Evolutionary conservation across 2,113 vertebrate species (phyloP), one percentile per base, ranked within the genome.

Genomic region (Tragelaphus imberbis): DNA sequence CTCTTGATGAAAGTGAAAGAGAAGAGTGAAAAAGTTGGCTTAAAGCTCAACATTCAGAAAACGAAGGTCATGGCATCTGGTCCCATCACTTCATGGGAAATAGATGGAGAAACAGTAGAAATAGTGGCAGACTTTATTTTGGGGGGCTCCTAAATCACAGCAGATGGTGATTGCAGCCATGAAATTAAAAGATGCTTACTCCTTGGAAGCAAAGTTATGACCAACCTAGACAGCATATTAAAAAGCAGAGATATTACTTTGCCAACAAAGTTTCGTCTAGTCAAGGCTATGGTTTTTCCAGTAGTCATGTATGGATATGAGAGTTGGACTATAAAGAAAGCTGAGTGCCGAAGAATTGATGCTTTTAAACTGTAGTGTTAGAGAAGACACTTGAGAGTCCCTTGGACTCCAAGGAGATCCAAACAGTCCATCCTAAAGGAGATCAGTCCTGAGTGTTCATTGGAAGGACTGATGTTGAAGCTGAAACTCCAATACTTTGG

Each of bases 201-300:
- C 33, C 33, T 68, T 68, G 63, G 33, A 68, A n/a, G 8, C 0
- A 68, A n/a, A 68, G 16, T 68, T 19, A n/a, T 19, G 63, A 19
- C 33, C 33, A n/a, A 19, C 16, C 16, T 68, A n/a, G 63, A 68
- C 0, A 68, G 63, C 63, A 68, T 68, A 33, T n/a, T n/a, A 5
- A n/a, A 68, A 68, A 68, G 63, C 33, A 68, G 33, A 63, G 61
- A n/a, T 33, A 68, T 68, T 19, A 68, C 63, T 68, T 68, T 68
- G 16, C 33, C 16, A 19, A 68, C 7, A n/a, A 68, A 68, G 63
- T 0, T 68, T 2, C 0, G 0, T 68, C 33, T 68, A 19, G 7
- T 68, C 63, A 68, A 68, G 15, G 33, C 63, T 68, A 19, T 68
- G 63, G 16, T 68, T n/a, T 68, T 68, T 68, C 63, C 63, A 68